Evolutionary conservation across 1,140 invertebrate species (phyloP).

Genomic region (Nasonia vitripennis): DNA sequence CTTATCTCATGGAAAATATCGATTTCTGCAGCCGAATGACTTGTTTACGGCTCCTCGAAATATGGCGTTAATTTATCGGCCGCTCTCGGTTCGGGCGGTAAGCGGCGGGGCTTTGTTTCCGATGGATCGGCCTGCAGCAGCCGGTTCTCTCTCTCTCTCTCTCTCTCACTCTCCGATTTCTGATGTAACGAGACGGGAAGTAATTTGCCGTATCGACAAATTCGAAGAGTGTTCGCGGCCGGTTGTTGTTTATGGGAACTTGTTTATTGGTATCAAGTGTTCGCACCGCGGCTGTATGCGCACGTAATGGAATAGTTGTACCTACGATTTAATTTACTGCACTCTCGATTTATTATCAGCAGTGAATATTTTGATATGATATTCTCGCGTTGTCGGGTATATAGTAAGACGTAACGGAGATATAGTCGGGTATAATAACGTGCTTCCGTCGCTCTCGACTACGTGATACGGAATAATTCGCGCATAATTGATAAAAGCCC

Average conservation of each 20-base stretch:
- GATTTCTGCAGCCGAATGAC: slow-evolving; percentile 25
- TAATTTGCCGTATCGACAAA: slow-evolving; percentile 8
- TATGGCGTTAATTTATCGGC: slow-evolving; percentile 39
- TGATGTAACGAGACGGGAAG: slow-evolving; percentile 11
- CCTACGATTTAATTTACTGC: background rate
- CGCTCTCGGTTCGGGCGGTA: background rate
- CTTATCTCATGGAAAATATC: slow-evolving; percentile 22
- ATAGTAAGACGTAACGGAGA: background rate
- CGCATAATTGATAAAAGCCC: slow-evolving; percentile 32
- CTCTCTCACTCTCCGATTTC: background rate
- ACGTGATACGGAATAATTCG: slow-evolving; percentile 32
- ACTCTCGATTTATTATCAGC: background rate
- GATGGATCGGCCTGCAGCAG: slow-evolving; percentile 4
- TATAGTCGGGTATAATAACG: background rate
- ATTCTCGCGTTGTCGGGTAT: background rate
- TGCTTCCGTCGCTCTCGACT: too few species aligned
- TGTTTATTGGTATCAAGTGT: slow-evolving; percentile 4
- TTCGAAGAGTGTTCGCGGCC: background rate
- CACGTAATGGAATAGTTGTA: background rate
- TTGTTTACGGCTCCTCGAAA: slow-evolving; percentile 40
- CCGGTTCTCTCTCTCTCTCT: background rate
- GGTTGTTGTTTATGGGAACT: slow-evolving; percentile 1
- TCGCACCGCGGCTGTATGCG: too few species aligned
- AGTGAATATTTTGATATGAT: background rate
- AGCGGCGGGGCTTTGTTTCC: slow-evolving; percentile 17